Evolutionary conservation across 2,113 vertebrate genomes (phyloP).

Genomic region (Steatornis caripensis): DNA sequence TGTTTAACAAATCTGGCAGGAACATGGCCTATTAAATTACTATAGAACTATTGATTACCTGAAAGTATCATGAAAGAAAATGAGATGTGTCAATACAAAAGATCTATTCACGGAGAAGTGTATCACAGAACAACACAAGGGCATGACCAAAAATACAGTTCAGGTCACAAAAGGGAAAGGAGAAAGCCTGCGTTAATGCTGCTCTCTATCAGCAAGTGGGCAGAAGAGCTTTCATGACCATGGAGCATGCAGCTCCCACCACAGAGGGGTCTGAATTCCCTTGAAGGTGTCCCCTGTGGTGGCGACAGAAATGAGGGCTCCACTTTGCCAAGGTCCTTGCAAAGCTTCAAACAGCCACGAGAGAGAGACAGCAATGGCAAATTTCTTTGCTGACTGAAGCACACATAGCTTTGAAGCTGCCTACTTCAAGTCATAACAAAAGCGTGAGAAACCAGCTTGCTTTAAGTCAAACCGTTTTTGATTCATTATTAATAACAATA

Average conservation of each 20-base stretch:
- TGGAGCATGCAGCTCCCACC: neutral
- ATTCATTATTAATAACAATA: slow-evolving; percentile 54
- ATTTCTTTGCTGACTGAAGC: slow-evolving; percentile 5
- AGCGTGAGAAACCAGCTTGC: slow-evolving; percentile 8
- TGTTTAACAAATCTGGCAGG: neutral
- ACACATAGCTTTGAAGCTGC: neutral
- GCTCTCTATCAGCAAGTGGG: neutral
- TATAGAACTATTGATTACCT: neutral
- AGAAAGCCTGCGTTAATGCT: neutral
- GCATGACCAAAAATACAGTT: neutral
- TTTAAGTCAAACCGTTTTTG: neutral
- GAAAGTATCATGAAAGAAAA: neutral
- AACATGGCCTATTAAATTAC: neutral
- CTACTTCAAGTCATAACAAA: slow-evolving; percentile 10
- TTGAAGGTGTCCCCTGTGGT: neutral
- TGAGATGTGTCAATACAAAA: neutral
- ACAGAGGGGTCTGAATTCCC: neutral
- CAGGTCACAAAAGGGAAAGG: neutral
- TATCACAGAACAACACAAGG: neutral
- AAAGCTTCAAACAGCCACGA: neutral
- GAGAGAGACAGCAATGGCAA: neutral
- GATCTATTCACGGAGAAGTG: neutral
- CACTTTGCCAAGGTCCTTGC: neutral
- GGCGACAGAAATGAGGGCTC: neutral
- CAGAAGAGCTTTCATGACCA: neutral